These are phyloP conservation scores for Elymnias hypermnestra DNA, from an alignment of 1,140 invertebrate genomes.

Conservation along the genomic window DNA sequence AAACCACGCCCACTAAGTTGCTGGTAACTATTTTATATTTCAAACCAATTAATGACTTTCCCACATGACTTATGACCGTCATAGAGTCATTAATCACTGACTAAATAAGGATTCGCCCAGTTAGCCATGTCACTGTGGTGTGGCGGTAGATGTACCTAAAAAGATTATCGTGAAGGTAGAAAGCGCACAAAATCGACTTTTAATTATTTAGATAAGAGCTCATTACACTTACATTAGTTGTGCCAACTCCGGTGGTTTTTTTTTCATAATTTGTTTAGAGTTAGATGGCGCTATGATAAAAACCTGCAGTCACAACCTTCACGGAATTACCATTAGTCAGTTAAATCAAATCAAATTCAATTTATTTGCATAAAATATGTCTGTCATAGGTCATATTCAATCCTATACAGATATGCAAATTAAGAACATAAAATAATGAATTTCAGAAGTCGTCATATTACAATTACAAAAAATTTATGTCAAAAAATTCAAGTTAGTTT, in stretches of 20 bases:
- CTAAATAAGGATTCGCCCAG: slow-evolving; percentile 49
- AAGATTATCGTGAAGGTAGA: slow-evolving; percentile 36
- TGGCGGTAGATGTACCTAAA: slow-evolving; percentile 12
- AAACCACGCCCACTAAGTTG: too few species aligned
- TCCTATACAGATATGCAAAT: background rate
- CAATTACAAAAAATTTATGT: too few species aligned
- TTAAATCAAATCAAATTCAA: too few species aligned
- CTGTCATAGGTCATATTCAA: too few species aligned
- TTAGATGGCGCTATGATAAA: slow-evolving; percentile 11
- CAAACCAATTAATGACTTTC: slow-evolving; percentile 8
- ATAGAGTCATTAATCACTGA: slow-evolving; percentile 47
- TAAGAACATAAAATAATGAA: background rate
- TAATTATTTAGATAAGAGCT: slow-evolving; percentile 70
- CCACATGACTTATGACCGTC: slow-evolving; percentile 32
- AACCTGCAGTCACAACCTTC: too few species aligned
- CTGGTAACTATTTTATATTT: too few species aligned
- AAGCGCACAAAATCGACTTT: slow-evolving; percentile 68
- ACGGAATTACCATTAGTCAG: too few species aligned
- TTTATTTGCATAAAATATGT: too few species aligned
- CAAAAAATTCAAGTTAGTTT: too few species aligned
- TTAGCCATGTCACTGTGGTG: slow-evolving; percentile 30
- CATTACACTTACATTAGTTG: slow-evolving; percentile 63
- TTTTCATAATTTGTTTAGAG: slow-evolving; percentile 44
- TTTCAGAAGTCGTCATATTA: too few species aligned
- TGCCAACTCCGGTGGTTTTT: slow-evolving; percentile 38